Evolutionary conservation across 1,140 invertebrate genomes (phyloP).

Genomic region (Littorina saxatilis): DNA sequence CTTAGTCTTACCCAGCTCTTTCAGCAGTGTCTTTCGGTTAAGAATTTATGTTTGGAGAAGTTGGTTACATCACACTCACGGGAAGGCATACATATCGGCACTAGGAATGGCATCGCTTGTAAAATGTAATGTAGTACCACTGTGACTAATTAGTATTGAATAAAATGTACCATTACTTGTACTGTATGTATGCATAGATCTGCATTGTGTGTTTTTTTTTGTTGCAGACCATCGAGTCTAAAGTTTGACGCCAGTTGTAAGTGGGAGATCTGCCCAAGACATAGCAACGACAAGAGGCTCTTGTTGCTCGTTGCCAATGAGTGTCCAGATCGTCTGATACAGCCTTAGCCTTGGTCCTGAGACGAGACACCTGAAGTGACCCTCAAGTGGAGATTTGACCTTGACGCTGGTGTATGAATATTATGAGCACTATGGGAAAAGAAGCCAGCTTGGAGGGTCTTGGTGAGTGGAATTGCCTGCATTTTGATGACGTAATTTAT

Average conservation of each 20-base stretch:
- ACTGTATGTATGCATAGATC: too few species aligned
- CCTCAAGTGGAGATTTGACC: conserved; percentile 17
- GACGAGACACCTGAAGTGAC: not conserved
- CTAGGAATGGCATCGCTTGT: too few species aligned
- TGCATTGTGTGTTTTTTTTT: too few species aligned
- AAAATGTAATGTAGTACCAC: too few species aligned
- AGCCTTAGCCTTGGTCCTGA: not conserved
- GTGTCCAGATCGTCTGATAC: conserved; percentile 1
- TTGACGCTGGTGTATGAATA: conserved; percentile 17
- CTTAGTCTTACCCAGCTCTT: too few species aligned
- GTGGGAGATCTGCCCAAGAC: conserved; percentile 14
- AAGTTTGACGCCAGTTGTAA: not conserved
- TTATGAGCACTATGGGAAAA: conserved; percentile 59
- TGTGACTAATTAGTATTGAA: too few species aligned
- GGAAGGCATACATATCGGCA: too few species aligned
- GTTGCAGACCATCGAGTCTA: not conserved
- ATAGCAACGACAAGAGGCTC: conserved; percentile 19
- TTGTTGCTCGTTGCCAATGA: conserved; percentile 4
- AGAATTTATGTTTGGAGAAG: too few species aligned
- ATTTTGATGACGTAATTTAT: too few species aligned
- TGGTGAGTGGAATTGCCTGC: conserved; percentile 45
- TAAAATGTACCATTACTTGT: too few species aligned
- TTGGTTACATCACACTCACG: too few species aligned
- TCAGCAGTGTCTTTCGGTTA: too few species aligned
- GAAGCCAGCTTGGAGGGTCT: conserved; percentile 65